Conservation (phyloP, 2,113 vertebrate genomes). For the Rhineura floridana region DNA sequence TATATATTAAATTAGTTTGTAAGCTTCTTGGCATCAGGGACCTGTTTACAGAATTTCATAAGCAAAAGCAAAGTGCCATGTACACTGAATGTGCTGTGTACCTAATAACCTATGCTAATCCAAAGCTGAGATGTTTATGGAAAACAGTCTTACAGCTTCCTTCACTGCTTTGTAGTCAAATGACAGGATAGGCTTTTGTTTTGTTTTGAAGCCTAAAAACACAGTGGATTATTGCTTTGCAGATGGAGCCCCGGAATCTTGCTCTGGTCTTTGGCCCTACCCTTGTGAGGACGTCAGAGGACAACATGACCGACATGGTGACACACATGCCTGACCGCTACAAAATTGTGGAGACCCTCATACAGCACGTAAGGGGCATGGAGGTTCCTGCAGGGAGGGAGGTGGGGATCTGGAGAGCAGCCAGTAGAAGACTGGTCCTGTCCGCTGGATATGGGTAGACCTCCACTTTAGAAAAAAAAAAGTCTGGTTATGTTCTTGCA, state of each 20-base stretch:
- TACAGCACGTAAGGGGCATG: conserved; percentile 85
- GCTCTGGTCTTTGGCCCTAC: conserved; percentile 96
- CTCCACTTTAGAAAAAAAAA: not conserved
- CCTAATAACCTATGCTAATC: not conserved
- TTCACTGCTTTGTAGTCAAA: not conserved
- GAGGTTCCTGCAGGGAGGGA: too few relatives aligned
- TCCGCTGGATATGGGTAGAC: not conserved
- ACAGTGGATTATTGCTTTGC: conserved; percentile 14
- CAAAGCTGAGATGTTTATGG: not conserved
- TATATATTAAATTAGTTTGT: not conserved
- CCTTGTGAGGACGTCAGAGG: conserved; percentile 91
- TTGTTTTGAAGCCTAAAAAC: not conserved
- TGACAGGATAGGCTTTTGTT: not conserved
- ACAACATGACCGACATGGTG: conserved; percentile 99
- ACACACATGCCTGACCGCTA: conserved; percentile 99
- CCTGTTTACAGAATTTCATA: not conserved
- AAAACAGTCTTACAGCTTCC: not conserved
- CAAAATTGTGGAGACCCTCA: conserved; percentile 96
- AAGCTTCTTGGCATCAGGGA: not conserved
- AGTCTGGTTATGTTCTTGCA: not conserved
- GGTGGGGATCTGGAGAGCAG: not conserved
- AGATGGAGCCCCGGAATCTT: conserved; percentile 98
- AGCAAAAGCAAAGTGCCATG: not conserved
- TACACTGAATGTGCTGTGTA: not conserved
- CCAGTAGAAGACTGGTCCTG: not conserved